Evolutionary conservation across 1,140 invertebrate genomes (phyloP).

Genomic region (Tetramorium alpestre): DNA sequence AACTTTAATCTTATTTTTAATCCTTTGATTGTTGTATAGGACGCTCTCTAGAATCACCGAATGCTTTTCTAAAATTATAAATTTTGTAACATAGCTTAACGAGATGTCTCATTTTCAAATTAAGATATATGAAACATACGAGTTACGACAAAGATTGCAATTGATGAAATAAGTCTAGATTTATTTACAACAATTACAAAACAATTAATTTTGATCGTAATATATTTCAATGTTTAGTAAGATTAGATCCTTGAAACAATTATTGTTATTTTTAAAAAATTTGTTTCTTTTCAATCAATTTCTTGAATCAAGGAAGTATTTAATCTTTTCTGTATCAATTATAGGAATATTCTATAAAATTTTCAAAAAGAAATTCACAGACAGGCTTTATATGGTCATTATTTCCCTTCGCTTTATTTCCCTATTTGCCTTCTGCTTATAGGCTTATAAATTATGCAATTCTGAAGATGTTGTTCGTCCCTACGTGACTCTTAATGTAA

Average conservation of each 20-base stretch:
- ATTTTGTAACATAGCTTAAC: background rate
- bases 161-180: background rate
- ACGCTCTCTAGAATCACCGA: too few species aligned
- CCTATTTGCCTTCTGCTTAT: background rate
- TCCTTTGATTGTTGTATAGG: background rate
- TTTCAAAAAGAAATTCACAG: background rate
- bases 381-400: background rate
- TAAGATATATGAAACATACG: background rate
- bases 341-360: background rate
- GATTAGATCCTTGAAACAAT: background rate
- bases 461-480: background rate
- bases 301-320: background rate
- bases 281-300: background rate
- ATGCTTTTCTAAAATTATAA: background rate
- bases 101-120: background rate
- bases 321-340: background rate
- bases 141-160: background rate
- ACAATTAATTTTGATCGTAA: background rate
- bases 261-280: background rate
- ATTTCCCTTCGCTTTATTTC: background rate
- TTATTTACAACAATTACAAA: background rate
- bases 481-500: background rate
- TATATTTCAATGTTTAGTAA: background rate
- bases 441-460: conserved; percentile 4
- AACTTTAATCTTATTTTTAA: background rate